Evolutionary conservation across 2,888 invertebrate genomes (phyloP), one percentile per base, ranked within the genome.

Genomic region (Tuta absoluta): DNA sequence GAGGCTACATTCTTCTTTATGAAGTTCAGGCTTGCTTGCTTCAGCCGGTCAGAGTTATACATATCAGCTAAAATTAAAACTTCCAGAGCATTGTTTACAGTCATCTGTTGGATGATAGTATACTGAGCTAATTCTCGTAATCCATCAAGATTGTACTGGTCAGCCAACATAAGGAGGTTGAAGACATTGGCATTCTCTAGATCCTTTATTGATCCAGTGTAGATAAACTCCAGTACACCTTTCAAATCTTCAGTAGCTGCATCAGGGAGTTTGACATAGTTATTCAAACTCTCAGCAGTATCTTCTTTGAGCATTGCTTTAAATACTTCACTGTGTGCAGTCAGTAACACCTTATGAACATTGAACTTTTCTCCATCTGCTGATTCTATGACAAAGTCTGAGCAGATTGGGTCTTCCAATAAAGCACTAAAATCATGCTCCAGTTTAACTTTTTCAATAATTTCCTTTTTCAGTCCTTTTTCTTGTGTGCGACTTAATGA

Each of bases 281-380:
- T 82, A 62, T 85, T 89, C 69, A 85, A 83, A 66, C 86, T 86
- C 68, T 91, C 91, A 0, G 86, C 88, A 0, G 88, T 91, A 33
- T 89, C 89, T 45, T 84, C 86, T 68, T 86, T 87, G 0, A 91
- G 75, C 91, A 91, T 91, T 11, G 91, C 91, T 68, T 86, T 87
- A 67, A 91, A 91, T 0, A 91, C 89, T 65, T 90, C 90, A 68
- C 91, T 91, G 63, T 85, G 82, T 0, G 81, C 80, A 49, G 79
- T 77, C 3, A 91, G 70, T 2, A 91, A 72, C 0, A 77, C 71
- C 73, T 84, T 88, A 69, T 91, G 91, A 8, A 89, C 86, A 64
- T 77, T 67, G 64, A 89, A 90, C 70, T 85, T 80, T 0, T 72
- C 71, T 21, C 88, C 89, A 65, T 91, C 89, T 8, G 79, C 74